Evolutionary conservation across 2,113 vertebrate species (phyloP), one percentile per base, ranked within the genome.

Genomic region (Heterotis niloticus): DNA sequence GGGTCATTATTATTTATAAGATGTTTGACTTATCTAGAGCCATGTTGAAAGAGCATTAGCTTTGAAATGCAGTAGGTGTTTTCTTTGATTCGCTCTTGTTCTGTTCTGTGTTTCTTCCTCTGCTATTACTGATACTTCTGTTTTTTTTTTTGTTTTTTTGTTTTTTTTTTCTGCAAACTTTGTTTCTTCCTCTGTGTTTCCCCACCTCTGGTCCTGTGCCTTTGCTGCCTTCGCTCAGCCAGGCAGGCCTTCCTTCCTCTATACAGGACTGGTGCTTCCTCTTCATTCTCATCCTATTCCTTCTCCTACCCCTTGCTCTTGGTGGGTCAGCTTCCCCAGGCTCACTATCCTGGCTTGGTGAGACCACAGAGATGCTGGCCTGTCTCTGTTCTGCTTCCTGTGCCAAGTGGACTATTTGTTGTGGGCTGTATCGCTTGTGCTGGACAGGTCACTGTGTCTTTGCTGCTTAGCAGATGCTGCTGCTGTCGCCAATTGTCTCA

Each of bases 151-250:
- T 54, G 75, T 14, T 64, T 72, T 56, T 74, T 20, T 26, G 82
- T 59, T 64, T 57, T 78, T 64, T 75, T 64, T 80, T 60, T 59
- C 17, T 69, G 65, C 74, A n/a, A n/a, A n/a, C n/a, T n/a, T n/a
- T n/a, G n/a, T n/a, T n/a, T n/a, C n/a, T n/a, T n/a, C n/a, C n/a
- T 23, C 3, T 77, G 14, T 18, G 4, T 65, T 13, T 34, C 69
- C 60, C 29, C 44, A 52, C 28, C 75, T 64, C 72, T 65, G 78
- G 64, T 14, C 23, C 54, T 28, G 12, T 66, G 74, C 73, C 52
- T 73, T 44, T 56, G 14, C 76, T 66, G 74, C 73, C 52, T 73
- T 44, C 64, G 14, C 76, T 64, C 44, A 69, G 11, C 68, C 75
- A 66, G 10, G 12, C 34, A 44, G 34, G 34, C 3, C 23, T 52